Conservation (phyloP, 2,797 vertebrate genomes). For the Pantherophis vulpinus region DNA sequence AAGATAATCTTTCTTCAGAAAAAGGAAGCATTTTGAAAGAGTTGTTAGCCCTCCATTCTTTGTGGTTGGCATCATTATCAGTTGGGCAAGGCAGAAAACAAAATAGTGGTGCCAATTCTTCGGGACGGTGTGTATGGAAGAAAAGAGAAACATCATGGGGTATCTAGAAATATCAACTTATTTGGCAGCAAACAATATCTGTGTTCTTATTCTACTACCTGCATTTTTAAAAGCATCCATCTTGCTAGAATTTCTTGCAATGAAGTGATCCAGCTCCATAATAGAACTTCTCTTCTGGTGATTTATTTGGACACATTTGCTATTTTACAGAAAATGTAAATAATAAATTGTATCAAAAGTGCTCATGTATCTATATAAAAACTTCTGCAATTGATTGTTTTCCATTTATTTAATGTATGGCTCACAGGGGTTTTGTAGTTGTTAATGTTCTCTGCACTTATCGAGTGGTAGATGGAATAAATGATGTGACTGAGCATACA, state of each 20-base stretch:
- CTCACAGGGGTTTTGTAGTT: conserved; percentile 42
- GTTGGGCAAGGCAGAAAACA: neutral
- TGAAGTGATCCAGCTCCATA: neutral
- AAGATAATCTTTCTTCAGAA: neutral
- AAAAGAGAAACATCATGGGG: neutral
- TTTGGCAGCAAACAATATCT: neutral
- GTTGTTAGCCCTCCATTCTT: neutral
- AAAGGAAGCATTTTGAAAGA: neutral
- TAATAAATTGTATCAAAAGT: conserved; percentile 54
- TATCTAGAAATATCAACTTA: neutral
- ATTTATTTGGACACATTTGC: conserved; percentile 13
- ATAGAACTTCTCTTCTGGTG: conserved; percentile 1
- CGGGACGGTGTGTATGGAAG: too few relatives aligned
- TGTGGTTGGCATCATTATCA: neutral
- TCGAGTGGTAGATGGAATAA: conserved; percentile 29
- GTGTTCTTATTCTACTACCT: neutral
- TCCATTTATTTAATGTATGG: conserved; percentile 37
- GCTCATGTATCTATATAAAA: conserved; percentile 38
- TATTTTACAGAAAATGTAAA: conserved; percentile 27
- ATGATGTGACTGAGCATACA: conserved; percentile 31
- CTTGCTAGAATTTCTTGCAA: neutral
- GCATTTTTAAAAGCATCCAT: neutral
- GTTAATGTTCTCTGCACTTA: conserved; percentile 42
- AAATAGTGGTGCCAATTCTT: neutral
- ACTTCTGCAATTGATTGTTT: conserved; percentile 43